A percentile compares a stretch with the other conserved stretches of the same genome.
phyloP scores from a whole-genome alignment of 2,888 invertebrate genomes.

The Notodonta dromedarius region DNA sequence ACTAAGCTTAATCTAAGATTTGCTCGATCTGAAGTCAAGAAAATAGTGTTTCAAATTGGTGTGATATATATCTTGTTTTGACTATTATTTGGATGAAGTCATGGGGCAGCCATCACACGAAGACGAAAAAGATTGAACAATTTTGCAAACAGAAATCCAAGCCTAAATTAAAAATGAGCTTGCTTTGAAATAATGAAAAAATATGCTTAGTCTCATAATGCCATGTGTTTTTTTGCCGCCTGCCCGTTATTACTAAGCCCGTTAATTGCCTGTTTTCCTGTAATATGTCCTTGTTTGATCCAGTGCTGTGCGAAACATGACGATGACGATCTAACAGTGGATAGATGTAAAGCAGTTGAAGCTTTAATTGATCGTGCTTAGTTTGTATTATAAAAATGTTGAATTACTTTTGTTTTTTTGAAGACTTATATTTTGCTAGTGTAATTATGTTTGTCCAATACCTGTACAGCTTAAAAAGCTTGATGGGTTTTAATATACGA shows the following conservation, averaged over 20 bases:
- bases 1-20: no score
- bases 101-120: no score
- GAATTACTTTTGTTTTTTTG: neutral
- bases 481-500: no score
- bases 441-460: no score
- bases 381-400: neutral
- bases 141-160: no score
- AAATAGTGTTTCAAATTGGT: no score
- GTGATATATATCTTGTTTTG: no score
- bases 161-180: constrained; percentile 3
- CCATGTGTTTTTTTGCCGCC: constrained; percentile 33
- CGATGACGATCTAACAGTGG: neutral
- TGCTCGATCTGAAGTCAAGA: no score
- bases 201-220: constrained; percentile 2
- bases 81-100: no score
- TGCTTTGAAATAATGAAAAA: constrained; percentile 4
- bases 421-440: no score
- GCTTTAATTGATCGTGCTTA: neutral
- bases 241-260: constrained; percentile 40
- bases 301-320: constrained; percentile 29
- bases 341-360: neutral
- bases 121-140: no score
- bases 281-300: constrained; percentile 44
- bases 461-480: no score
- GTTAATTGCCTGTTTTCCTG: constrained; percentile 43